phyloP scores from a whole-genome alignment of 2,888 invertebrate species.

The Perizoma flavofasciatum region DNA sequence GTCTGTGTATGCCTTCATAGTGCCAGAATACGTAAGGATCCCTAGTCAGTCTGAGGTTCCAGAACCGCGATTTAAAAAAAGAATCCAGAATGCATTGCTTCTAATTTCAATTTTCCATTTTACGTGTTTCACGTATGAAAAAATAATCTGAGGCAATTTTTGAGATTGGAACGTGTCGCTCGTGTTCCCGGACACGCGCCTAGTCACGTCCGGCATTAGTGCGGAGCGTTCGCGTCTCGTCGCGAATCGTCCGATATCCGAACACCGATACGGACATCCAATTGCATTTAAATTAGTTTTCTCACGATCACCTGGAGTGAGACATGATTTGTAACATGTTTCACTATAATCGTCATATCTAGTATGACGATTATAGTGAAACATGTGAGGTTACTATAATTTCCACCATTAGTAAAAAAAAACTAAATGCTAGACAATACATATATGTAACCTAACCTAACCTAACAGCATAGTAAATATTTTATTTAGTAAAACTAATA shows the following conservation, averaged over 20 bases:
- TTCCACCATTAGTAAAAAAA: background rate
- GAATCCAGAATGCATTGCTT: background rate
- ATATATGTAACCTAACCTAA: too few species aligned
- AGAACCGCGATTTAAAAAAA: too few species aligned
- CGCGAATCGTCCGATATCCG: slow-evolving; percentile 28
- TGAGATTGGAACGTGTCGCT: slow-evolving; percentile 47
- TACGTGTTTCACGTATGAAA: slow-evolving; percentile 37
- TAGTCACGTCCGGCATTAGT: slow-evolving; percentile 49
- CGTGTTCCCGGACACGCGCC: slow-evolving; percentile 41
- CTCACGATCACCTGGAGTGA: slow-evolving; percentile 33
- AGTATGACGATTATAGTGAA: slow-evolving; percentile 2
- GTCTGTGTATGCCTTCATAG: too few species aligned
- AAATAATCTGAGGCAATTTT: slow-evolving; percentile 40
- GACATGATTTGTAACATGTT: slow-evolving; percentile 28
- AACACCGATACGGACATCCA: slow-evolving; percentile 38
- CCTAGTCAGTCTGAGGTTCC: too few species aligned
- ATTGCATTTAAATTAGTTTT: slow-evolving; percentile 40
- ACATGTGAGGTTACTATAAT: too few species aligned
- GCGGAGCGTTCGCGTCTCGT: slow-evolving; percentile 25
- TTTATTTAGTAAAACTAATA: too few species aligned
- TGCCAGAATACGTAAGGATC: too few species aligned
- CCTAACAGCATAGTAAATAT: too few species aligned
- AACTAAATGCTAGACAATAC: background rate
- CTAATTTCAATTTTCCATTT: slow-evolving; percentile 35
- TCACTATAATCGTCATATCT: slow-evolving; percentile 14